Evolutionary conservation across 2,113 vertebrate genomes (phyloP), one percentile per base, ranked within the genome.

Genomic region (Laticauda laticaudata): DNA sequence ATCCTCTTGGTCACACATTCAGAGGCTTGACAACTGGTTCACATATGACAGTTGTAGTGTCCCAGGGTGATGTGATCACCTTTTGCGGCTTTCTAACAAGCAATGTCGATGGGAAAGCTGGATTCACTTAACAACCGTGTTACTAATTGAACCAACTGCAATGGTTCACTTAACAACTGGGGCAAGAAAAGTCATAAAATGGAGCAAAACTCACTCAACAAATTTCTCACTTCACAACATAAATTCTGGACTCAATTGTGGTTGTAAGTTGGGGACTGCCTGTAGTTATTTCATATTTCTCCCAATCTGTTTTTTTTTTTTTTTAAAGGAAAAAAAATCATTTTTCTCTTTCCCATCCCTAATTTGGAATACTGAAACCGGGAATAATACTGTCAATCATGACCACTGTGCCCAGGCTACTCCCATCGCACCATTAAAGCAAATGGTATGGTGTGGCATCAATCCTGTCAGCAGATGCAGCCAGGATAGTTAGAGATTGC

Each of bases 371-470:
- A 6, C 45, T 29, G 39, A 86, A 56, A 34, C 29, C 2, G 5
- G 21, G 55, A 23, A 24, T 56, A 23, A 21, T 34, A 39, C 39
- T 64, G 57, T 21, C 0, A 10, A 0, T 0, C 1, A 5, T 10
- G 24, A 53, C 0, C 57, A 81, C 26, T 21, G 10, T 89, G 20
- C 94, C 29, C 86, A 0, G 48, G 0, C 4, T 75, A 93, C 90
- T 93, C 29, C 56, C 75, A 91, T 90, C 92, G 90, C 90, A 34
- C 91, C 14, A 91, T n/a, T 5, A 95, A 91, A 95, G 34, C 92
- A 90, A 96, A 88, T 97, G 91, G 97, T 95, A 98, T 97, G 97
- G 98, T 97, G 98, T 98, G 97, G 97, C 97, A 97, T 93, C 1
- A 96, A 93, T 97, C 95, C 94, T 97, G 96, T 92, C 94, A 96